These are phyloP conservation scores for Chloropsis cyanopogon DNA, from an alignment of 2,113 vertebrate species.

Conservation along the genomic window DNA sequence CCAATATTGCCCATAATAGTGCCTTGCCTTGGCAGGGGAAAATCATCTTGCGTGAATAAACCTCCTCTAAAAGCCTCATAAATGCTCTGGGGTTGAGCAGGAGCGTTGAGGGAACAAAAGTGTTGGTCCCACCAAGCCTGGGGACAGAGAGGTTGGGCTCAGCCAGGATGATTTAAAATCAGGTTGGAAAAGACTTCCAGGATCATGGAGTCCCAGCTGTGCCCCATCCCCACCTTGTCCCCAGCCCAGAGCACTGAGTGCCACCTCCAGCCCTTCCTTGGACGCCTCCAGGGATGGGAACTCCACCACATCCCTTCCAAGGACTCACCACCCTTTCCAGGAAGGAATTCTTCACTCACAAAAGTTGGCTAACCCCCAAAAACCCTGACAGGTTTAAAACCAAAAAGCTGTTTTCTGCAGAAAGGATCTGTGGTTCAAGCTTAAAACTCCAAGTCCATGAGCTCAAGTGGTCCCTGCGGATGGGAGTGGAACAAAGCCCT, in stretches of 20 bases:
- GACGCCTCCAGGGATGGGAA: background rate
- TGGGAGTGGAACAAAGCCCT: background rate
- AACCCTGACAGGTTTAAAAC: accelerated
- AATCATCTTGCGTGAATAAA: accelerated
- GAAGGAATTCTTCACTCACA: background rate
- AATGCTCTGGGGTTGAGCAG: background rate
- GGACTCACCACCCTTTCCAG: background rate
- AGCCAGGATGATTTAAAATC: background rate
- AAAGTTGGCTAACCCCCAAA: accelerated
- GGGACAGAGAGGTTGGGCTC: background rate
- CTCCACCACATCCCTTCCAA: background rate
- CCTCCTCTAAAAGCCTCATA: background rate
- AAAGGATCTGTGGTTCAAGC: background rate
- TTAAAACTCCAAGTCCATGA: background rate
- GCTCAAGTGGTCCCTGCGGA: background rate
- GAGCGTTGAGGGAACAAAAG: accelerated
- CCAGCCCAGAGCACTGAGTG: background rate
- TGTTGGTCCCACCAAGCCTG: background rate
- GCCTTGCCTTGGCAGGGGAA: background rate
- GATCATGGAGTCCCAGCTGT: accelerated
- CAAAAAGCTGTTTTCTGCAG: background rate
- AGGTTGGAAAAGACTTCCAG: background rate
- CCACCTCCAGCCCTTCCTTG: background rate
- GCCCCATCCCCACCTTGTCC: background rate
- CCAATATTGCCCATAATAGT: accelerated